phyloP scores from a whole-genome alignment of 2,113 vertebrate genomes.

The Sceloporus undulatus region DNA sequence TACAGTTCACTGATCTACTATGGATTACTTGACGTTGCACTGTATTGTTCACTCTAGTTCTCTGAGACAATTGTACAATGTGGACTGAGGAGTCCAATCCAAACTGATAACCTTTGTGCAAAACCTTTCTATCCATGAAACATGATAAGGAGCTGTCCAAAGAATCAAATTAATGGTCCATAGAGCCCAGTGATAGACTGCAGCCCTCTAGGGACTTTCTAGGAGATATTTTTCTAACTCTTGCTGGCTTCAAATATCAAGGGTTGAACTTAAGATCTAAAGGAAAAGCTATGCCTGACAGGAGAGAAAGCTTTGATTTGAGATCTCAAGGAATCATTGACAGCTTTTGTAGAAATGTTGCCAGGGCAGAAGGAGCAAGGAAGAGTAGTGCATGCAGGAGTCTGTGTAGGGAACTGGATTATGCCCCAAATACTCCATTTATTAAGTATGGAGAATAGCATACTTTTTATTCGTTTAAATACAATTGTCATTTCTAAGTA shows the following conservation, averaged over 20 bases:
- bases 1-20: background rate
- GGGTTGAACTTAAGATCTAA: background rate
- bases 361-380: background rate
- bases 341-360: background rate
- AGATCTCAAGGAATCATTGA: background rate
- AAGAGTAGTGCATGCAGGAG: background rate
- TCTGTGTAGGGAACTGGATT: background rate
- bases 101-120: background rate
- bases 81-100: background rate
- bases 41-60: background rate
- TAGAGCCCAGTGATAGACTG: background rate
- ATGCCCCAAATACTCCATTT: background rate
- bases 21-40: background rate
- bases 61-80: background rate
- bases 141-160: slow-evolving; percentile 1
- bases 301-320: background rate
- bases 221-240: background rate
- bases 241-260: background rate
- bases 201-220: background rate
- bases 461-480: too few species aligned
- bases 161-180: background rate
- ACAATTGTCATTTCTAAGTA: too few species aligned
- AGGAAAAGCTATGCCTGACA: background rate
- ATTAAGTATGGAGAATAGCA: too few species aligned
- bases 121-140: background rate